Evolutionary conservation across 2,888 invertebrate species (phyloP), one percentile per base, ranked within the genome.

Genomic region (Rhingia rostrata): DNA sequence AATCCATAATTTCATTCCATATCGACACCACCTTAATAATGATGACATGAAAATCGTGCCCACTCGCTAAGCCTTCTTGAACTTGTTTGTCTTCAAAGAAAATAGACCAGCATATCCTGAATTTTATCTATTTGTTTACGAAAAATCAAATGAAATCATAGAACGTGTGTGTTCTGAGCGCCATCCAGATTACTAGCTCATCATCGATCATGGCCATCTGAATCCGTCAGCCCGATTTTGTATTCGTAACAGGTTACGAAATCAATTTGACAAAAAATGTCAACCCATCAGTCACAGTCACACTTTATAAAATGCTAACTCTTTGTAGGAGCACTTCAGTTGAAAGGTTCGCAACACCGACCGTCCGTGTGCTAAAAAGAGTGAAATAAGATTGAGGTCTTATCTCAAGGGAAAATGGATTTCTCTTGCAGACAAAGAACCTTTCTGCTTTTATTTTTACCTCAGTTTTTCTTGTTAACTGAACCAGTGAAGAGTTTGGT

Each of bases 21-120:
- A 79, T 79, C 47, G 51, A 41, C 58, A 54, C 47, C 60, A 54
- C 53, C 72, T n/a, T n/a, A 2, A 72, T 72, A 66, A 43, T 51
- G 53, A 53, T 64, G 72, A 72, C 79, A 80, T 49, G 60, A 61
- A 73, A 80, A 80, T 61, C 79, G 79, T 80, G 79, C 79, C 33
- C 60, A 72, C 58, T 33, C 79, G 53, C 72, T 72, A 72, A 73
- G 41, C 61, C 22, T 22, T 22, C 2, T 47, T 47, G 37, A 53
- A 61, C 47, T 69, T 53, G 1, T 22, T 22, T 22, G 51, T 61
- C 45, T 37, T 41, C 45, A 61, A 69, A 53, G 37, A 67, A 43
- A 67, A 75, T 66, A 58, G 66, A 75, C 60, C 43, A 45, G 22
- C 14, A 60, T 30, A 60, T 61, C 61, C 45, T 37, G 43, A 32